Percentiles rank a stretch among this genome's conserved stretches.
These are phyloP conservation scores for Anastrepha obliqua DNA, from an alignment of 1,140 invertebrate genomes.

Conservation along the genomic window DNA sequence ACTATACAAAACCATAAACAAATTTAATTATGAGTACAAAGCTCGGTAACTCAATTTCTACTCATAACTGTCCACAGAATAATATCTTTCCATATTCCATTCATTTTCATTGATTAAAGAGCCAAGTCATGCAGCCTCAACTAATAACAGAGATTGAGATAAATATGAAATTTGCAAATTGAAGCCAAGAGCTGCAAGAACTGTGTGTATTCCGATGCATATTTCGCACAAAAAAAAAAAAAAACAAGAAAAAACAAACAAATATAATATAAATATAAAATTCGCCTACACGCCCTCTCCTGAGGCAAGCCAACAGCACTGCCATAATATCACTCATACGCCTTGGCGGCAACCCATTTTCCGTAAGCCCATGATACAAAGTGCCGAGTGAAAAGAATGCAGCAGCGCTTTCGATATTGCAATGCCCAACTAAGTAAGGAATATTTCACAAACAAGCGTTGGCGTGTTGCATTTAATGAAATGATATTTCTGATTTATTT, in stretches of 20 bases:
- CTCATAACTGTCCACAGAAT: background rate
- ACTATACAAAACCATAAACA: background rate
- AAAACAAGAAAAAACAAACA: background rate
- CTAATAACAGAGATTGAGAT: slow-evolving; percentile 34
- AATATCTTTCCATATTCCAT: background rate
- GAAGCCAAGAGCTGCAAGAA: background rate
- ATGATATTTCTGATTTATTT: slow-evolving; percentile 51
- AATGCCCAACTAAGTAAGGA: background rate
- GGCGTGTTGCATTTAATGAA: slow-evolving; percentile 48
- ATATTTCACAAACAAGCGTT: background rate
- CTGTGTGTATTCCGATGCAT: background rate
- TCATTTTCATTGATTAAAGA: slow-evolving; percentile 24
- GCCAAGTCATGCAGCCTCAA: slow-evolving; percentile 14
- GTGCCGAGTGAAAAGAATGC: background rate
- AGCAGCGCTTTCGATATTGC: background rate
- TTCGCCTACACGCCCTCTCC: too few relatives aligned
- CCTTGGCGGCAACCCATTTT: background rate
- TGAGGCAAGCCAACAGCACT: background rate
- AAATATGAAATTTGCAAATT: slow-evolving; percentile 37
- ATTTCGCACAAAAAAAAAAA: background rate
- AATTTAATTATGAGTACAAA: background rate
- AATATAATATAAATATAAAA: background rate
- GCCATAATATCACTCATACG: slow-evolving; percentile 3
- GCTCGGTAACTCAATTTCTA: background rate
- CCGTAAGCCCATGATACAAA: background rate